Conservation (phyloP, 2,113 vertebrate genomes). For the Chinchilla lanigera region DNA sequence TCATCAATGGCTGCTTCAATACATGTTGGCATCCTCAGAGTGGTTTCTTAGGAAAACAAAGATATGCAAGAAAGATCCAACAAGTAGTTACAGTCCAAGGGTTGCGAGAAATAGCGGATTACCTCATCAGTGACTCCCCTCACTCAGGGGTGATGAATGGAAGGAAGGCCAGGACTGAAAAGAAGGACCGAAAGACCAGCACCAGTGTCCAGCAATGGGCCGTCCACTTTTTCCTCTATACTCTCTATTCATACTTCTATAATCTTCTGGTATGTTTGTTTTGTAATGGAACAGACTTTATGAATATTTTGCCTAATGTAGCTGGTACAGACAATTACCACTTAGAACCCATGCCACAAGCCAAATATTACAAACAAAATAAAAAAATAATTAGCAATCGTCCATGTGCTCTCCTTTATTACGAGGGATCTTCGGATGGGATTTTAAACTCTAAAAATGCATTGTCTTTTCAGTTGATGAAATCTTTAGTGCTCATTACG, state of each 20-base stretch:
- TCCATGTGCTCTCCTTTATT: background rate
- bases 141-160: no score
- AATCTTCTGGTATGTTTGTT: background rate
- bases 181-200: no score
- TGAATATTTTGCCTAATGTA: slow-evolving; percentile 14
- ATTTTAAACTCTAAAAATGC: background rate
- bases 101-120: no score
- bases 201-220: no score
- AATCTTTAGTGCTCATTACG: background rate
- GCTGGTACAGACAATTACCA: background rate
- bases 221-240: no score
- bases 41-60: no score
- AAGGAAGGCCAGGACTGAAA: no score
- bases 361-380: background rate
- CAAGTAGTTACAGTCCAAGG: no score
- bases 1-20: no score
- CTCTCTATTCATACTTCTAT: background rate
- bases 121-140: no score
- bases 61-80: no score
- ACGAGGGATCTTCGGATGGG: background rate
- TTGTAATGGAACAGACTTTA: slow-evolving; percentile 2
- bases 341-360: background rate
- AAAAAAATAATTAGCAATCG: background rate
- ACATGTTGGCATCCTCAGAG: no score
- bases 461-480: background rate